phyloP scores from a whole-genome alignment of 1,140 invertebrate species.

The Schlechtendalia chinensis region DNA sequence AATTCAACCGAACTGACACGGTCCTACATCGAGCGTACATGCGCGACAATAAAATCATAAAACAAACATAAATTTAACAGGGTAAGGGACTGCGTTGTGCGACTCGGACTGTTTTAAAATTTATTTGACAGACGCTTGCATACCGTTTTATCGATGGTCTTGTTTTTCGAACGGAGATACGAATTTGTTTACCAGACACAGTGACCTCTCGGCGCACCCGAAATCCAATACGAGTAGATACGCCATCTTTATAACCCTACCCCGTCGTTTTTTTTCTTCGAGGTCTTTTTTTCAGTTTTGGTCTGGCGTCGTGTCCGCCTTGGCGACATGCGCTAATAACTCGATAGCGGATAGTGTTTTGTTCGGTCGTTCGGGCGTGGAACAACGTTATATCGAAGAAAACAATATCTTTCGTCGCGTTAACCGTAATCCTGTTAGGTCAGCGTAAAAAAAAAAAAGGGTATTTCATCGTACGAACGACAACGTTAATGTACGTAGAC shows the following conservation, averaged over 20 bases:
- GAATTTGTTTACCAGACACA: background rate
- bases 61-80: too few relatives aligned
- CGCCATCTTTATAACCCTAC: background rate
- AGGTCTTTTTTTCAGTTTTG: background rate
- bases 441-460: too few relatives aligned
- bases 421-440: too few relatives aligned
- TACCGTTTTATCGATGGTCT: background rate
- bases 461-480: too few relatives aligned
- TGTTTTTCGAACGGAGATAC: background rate
- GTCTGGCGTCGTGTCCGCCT: background rate
- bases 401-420: too few relatives aligned
- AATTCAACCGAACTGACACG: too few relatives aligned
- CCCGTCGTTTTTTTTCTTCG: background rate
- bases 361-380: too few relatives aligned
- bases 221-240: background rate
- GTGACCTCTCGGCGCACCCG: background rate
- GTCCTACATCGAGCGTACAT: too few relatives aligned
- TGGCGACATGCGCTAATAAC: background rate
- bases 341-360: background rate
- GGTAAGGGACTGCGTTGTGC: too few relatives aligned
- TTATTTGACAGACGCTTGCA: background rate
- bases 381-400: too few relatives aligned
- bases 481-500: too few relatives aligned
- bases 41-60: too few relatives aligned
- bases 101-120: background rate